Evolutionary conservation across 1,140 invertebrate genomes (phyloP), one percentile per base, ranked within the genome.

Genomic region (Anadara kagoshimensis): DNA sequence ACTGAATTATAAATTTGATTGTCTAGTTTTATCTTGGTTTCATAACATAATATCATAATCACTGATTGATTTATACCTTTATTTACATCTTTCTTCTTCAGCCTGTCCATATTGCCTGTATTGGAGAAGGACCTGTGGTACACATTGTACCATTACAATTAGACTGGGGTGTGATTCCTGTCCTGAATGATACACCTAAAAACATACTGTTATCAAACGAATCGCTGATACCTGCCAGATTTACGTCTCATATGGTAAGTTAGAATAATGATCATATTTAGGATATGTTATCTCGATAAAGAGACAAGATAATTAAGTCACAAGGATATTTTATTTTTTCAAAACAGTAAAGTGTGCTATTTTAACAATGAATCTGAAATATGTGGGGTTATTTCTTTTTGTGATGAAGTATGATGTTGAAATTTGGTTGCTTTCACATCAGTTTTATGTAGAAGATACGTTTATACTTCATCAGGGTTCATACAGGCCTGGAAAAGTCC

Each of bases 121-220:
- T 85, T 58, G 88, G 88, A 26, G 88, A 89, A 76, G 90, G 90
- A 14, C 89, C 90, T 24, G 89, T 90, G 12, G 86, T 90, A 1
- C 85, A 90, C 62, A 76, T 90, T 12, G 75, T 74, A 24, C 89
- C 88, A 22, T 67, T 79, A 49, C 70, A 81, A 14, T 43, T 90
- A 10, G 85, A 90, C 80, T 90, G 87, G 87, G 86, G 86, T 12
- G 66, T 80, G 11, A 82, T 89, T n/a, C 83, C 85, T 24, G 88
- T 90, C 14, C 81, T 90, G 20, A 78, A 76, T 44, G 83, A 86
- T 36, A 78, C 69, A 24, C 66, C 80, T n/a, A 83, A 82, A 64
- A 81, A 61, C 22, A 73, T 90, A 16, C 65, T 75, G 14, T 72
- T 90, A 12, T 87, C 85, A 14, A 90, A 90, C 70, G 87, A 90